phyloP scores from a whole-genome alignment of 2,797 vertebrate genomes.

The Eurystomus glaucurus region DNA sequence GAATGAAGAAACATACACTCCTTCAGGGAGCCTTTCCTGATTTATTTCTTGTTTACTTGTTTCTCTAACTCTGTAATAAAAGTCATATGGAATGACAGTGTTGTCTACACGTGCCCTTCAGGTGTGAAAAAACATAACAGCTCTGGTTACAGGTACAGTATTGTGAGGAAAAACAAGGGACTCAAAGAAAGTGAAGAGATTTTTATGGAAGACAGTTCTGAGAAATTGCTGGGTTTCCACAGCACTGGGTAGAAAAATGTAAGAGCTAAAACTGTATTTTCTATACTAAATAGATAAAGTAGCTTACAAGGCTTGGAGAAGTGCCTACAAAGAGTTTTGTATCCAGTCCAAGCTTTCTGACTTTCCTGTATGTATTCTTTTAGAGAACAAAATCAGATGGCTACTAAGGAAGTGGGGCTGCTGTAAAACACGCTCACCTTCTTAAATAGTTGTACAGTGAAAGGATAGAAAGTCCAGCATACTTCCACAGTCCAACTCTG shows the following conservation, averaged over 20 bases:
- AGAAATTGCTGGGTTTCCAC: not conserved
- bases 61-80: constrained; percentile 28
- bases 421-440: not conserved
- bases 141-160: not conserved
- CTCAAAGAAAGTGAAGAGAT: not conserved
- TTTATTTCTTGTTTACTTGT: constrained; percentile 51
- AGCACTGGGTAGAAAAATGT: not conserved
- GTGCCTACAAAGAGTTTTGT: not conserved
- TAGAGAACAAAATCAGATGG: not conserved
- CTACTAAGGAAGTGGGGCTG: not conserved
- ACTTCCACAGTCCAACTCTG: not conserved
- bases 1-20: not conserved
- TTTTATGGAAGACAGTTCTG: not conserved
- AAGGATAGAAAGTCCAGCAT: constrained; percentile 24
- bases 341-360: not conserved
- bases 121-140: not conserved
- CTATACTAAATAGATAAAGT: not conserved
- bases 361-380: not conserved
- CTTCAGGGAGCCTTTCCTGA: constrained; percentile 30
- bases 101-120: constrained; percentile 52
- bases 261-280: not conserved
- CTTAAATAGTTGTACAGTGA: not conserved
- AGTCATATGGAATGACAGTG: not conserved
- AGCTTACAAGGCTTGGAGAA: not conserved
- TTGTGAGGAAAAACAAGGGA: not conserved